Percentiles rank a stretch among this genome's conserved stretches.
Evolutionary conservation across 2,888 invertebrate species (phyloP).

Genomic region (Liopterus haemorrhoidalis): DNA sequence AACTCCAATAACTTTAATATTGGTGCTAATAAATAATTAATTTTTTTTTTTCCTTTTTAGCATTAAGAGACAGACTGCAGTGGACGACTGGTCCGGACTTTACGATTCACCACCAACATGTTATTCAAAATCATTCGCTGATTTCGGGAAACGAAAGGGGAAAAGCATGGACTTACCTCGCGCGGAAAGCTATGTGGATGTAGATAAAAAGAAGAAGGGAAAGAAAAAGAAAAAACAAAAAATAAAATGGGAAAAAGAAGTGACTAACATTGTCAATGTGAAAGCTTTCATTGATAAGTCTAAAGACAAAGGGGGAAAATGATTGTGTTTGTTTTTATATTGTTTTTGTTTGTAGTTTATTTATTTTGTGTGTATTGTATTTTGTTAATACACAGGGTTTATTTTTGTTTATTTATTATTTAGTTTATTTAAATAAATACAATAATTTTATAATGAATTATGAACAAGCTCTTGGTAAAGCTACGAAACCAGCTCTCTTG

Average conservation of each 20-base stretch:
- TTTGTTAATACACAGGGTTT: not conserved
- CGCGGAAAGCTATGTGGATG: conserved; percentile 21
- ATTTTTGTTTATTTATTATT: conserved; percentile 4
- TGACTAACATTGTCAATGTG: conserved; percentile 35
- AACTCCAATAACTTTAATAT: no score
- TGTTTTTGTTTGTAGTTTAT: conserved; percentile 18
- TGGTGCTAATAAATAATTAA: no score
- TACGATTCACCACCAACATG: no score
- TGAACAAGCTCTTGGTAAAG: no score
- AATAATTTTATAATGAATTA: no score
- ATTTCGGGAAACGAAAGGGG: no score
- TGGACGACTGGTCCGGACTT: conserved; percentile 11
- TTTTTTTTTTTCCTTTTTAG: conserved; percentile 10
- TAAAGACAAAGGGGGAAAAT: no score
- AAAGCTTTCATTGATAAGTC: conserved; percentile 31
- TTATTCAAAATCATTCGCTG: no score
- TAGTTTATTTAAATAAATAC: conserved; percentile 1
- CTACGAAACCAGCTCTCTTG: no score
- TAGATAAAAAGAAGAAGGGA: conserved; percentile 27
- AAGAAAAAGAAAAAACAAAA: conserved; percentile 40
- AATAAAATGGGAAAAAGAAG: conserved; percentile 38
- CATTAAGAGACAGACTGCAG: conserved; percentile 13
- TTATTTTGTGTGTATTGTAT: not conserved
- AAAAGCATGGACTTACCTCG: not conserved
- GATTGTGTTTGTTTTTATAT: no score